phyloP scores from a whole-genome alignment of 1,140 invertebrate species.

The Neuroterus valhalla region DNA sequence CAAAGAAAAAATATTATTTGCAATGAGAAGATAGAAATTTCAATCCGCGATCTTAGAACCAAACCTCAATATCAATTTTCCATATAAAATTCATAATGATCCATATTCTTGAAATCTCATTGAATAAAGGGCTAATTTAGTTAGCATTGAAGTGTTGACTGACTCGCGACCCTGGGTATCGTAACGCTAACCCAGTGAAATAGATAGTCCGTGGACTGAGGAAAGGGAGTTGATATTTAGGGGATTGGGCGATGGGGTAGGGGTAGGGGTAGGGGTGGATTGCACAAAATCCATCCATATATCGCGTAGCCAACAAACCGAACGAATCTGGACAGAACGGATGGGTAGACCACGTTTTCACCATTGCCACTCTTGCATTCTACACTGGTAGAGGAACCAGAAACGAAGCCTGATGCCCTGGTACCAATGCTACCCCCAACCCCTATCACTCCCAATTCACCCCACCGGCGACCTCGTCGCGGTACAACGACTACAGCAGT shows the following conservation, averaged over 20 bases:
- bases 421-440: conserved; percentile 25
- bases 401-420: conserved; percentile 30
- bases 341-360: conserved; percentile 69
- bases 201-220: conserved; percentile 57
- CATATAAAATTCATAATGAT: too few relatives aligned
- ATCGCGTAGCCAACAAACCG: conserved; percentile 70
- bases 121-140: not conserved
- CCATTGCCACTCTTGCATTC: conserved; percentile 54
- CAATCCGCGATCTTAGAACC: too few relatives aligned
- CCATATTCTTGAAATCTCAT: too few relatives aligned
- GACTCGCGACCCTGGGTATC: conserved; percentile 44
- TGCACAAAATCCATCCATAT: conserved; percentile 68
- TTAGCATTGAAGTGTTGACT: conserved; percentile 30
- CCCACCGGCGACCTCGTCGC: conserved; percentile 43
- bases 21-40: too few relatives aligned
- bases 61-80: too few relatives aligned
- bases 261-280: conserved; percentile 39
- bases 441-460: conserved; percentile 42
- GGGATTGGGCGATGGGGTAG: conserved; percentile 31
- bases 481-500: conserved; percentile 52
- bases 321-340: conserved; percentile 69
- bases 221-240: not conserved
- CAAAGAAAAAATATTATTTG: too few relatives aligned
- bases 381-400: conserved; percentile 19
- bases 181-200: conserved; percentile 72